These are phyloP conservation scores for Hiodon tergisus DNA, from an alignment of 2,113 vertebrate genomes.

Conservation along the genomic window DNA sequence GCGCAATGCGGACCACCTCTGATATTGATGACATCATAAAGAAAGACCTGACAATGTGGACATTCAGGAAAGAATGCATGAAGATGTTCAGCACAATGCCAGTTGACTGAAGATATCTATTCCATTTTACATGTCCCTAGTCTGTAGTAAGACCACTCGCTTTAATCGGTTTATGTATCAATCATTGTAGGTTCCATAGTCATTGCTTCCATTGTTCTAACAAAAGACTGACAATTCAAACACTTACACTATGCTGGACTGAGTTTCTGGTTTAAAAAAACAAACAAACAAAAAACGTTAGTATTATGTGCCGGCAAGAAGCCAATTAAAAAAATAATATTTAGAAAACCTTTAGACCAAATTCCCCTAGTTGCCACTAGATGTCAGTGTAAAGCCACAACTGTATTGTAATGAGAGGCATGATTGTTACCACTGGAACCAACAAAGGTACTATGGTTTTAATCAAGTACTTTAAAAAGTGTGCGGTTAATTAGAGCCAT, in stretches of 20 bases:
- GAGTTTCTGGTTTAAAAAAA: not conserved
- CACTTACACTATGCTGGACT: conserved; percentile 4
- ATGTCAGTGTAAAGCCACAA: conserved; percentile 34
- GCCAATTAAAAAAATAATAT: not conserved
- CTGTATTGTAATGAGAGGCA: not conserved
- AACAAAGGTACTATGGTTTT: conserved; percentile 26
- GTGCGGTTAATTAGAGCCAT: not conserved
- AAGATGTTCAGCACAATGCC: not conserved
- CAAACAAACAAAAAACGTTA: not conserved
- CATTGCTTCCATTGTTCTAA: no score
- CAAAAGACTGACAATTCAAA: not conserved
- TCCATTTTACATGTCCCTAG: conserved; percentile 39
- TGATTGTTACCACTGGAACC: not conserved
- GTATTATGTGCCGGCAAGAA: not conserved
- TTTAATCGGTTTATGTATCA: no score
- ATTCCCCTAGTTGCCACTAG: conserved; percentile 39
- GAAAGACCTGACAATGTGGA: conserved; percentile 11
- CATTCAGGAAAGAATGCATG: conserved; percentile 15
- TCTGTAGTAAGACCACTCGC: no score
- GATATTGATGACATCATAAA: not conserved
- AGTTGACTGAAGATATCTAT: conserved; percentile 12
- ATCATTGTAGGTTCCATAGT: no score
- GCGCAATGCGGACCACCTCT: not conserved
- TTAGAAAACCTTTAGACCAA: not conserved
- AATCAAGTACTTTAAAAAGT: not conserved